Evolutionary conservation across 1,140 invertebrate genomes (phyloP), one percentile per base, ranked within the genome.

Genomic region (Formica selysi): DNA sequence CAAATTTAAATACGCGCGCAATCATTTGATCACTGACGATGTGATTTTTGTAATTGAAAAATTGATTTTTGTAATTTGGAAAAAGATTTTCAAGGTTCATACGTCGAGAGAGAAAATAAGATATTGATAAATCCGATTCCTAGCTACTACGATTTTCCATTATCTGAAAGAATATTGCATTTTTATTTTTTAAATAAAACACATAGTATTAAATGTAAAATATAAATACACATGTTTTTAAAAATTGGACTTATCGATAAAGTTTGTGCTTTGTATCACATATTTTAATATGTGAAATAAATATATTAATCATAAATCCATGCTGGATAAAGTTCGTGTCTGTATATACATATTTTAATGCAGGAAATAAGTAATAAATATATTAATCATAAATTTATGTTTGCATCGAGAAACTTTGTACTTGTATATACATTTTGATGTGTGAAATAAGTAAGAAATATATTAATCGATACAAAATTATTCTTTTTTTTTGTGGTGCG

Each of bases 1-100:
- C 11, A 0, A 11, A 22, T 90, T 87, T 41, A 61, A 90, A 87
- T 7, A 19, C 26, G 13, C 4, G 0, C 7, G 22, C 54, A 19
- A 22, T 2, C 1, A 29, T 22, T n/a, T 2, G 0, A 48, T 48
- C 13, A 11, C 44, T 11, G 3, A 0, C 10, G 0, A n/a, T 73
- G 11, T 54, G 19, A 54, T 54, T 71, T 71, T 54, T 7, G 1
- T 57, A 5, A 51, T 51, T 51, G 0, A 32, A 10, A 16, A 32
- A 32, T 32, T 32, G 32, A 32, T 32, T 32, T 32, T 32, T 32
- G 2, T 0, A 32, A 32, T 3, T 32, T 32, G 32, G n/a, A n/a
- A 73, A 26, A 22, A n/a, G 2, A 10, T 73, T 57, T 59, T 13
- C 11, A 48, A 48, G 3, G 13, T 4, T 48, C 3, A 13, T 13